A percentile compares a stretch with the other conserved stretches of the same genome.
These are phyloP conservation scores for Conus canariensis DNA, from an alignment of 2,888 invertebrate species.

Conservation along the genomic window DNA sequence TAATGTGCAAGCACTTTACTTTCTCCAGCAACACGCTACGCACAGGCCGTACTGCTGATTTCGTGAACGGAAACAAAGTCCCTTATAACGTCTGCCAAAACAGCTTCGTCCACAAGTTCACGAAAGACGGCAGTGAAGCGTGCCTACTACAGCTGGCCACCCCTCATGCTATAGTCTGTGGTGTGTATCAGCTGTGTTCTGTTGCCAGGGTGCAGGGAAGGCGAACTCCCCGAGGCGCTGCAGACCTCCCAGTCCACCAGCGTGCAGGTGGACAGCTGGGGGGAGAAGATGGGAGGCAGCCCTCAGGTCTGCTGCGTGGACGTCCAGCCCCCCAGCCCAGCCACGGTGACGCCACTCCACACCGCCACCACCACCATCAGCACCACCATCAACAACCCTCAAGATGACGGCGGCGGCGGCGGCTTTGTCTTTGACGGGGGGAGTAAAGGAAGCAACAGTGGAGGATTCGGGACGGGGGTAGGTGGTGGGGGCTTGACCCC, in stretches of 20 bases:
- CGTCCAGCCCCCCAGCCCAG: constrained; percentile 40
- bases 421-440: background rate
- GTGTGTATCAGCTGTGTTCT: too few relatives aligned
- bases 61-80: too few relatives aligned
- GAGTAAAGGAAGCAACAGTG: background rate
- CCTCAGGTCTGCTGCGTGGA: constrained; percentile 46
- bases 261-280: background rate
- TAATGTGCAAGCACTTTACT: too few relatives aligned
- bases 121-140: too few relatives aligned
- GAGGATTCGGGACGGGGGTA: background rate
- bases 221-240: background rate
- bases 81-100: too few relatives aligned
- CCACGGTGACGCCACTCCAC: constrained; percentile 22
- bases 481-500: background rate
- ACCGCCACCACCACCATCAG: background rate
- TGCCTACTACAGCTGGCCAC: too few relatives aligned
- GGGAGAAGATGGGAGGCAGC: background rate
- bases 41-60: too few relatives aligned
- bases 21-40: too few relatives aligned
- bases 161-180: too few relatives aligned
- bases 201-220: constrained; percentile 18
- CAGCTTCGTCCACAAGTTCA: too few relatives aligned
- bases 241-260: background rate
- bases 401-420: background rate
- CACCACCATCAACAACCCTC: constrained; percentile 5